Percentiles rank a stretch among this genome's conserved stretches.
phyloP scores from a whole-genome alignment of 1,140 invertebrate genomes.

The Apis cerana region DNA sequence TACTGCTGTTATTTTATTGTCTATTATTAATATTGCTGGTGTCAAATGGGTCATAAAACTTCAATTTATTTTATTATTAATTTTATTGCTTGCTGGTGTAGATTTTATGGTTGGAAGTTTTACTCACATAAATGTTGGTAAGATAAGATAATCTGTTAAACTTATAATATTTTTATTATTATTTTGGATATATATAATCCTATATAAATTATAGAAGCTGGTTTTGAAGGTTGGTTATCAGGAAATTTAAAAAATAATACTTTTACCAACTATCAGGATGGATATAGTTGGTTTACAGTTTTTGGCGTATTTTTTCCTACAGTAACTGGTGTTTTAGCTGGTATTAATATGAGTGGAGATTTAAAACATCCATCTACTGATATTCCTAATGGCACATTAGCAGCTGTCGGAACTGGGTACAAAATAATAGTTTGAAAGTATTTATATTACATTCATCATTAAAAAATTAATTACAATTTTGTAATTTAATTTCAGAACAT shows the following conservation, averaged over 20 bases:
- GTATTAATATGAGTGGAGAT: slow-evolving; percentile 99
- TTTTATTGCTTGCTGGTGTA: slow-evolving; percentile 91
- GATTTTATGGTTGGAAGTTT: slow-evolving; percentile 96
- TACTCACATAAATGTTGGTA: slow-evolving; percentile 85
- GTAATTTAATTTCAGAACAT: slow-evolving; percentile 85
- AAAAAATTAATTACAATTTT: slow-evolving; percentile 39
- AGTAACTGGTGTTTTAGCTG: slow-evolving; percentile 95
- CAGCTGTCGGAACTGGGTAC: slow-evolving; percentile 93
- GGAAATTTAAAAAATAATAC: slow-evolving; percentile 92
- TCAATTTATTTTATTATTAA: slow-evolving; percentile 91
- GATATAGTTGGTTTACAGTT: slow-evolving; percentile 94
- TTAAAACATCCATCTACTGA: slow-evolving; percentile 93
- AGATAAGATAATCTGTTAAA: slow-evolving; percentile 53
- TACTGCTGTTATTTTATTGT: slow-evolving; percentile 89
- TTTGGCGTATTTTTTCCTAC: slow-evolving; percentile 98
- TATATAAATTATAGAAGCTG: slow-evolving; percentile 83
- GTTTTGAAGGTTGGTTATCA: slow-evolving; percentile 92
- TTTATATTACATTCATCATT: background rate
- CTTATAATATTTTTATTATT: slow-evolving; percentile 2
- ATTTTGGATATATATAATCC: slow-evolving; percentile 3
- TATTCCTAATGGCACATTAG: slow-evolving; percentile 96
- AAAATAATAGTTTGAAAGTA: background rate
- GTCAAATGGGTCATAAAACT: slow-evolving; percentile 97
- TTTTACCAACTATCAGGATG: slow-evolving; percentile 89
- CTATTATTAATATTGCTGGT: slow-evolving; percentile 94